Conservation (phyloP, 2,113 vertebrate genomes). For the Campylorhamphus procurvoides region DNA sequence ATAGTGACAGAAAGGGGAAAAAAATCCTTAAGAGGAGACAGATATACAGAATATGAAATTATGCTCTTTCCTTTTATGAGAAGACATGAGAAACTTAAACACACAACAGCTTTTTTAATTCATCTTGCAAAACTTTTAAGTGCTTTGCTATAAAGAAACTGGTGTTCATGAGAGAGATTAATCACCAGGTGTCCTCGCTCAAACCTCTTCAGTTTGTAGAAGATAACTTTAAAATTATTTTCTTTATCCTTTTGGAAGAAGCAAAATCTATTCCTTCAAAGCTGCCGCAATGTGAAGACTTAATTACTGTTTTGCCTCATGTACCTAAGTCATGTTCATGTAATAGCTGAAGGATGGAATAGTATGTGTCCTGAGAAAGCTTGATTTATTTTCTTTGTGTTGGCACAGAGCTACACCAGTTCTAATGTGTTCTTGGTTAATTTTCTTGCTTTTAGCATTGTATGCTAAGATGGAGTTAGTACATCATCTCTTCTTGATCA, state of each 20-base stretch:
- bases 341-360: neutral
- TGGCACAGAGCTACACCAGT: neutral
- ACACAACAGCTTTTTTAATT: neutral
- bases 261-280: neutral
- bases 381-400: neutral
- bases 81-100: neutral
- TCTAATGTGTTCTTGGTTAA: neutral
- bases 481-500: neutral
- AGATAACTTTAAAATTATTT: neutral
- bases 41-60: neutral
- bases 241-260: neutral
- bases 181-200: neutral
- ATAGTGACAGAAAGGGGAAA: fast-evolving
- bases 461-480: neutral
- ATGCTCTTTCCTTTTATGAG: neutral
- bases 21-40: neutral
- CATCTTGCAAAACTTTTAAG: neutral
- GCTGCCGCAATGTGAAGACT: neutral
- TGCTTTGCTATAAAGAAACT: neutral
- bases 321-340: neutral
- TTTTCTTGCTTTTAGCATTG: neutral
- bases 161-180: neutral
- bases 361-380: neutral
- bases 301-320: neutral
- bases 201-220: neutral